Evolutionary conservation across 2,113 vertebrate genomes (phyloP).

Genomic region (Epinephelus moara): DNA sequence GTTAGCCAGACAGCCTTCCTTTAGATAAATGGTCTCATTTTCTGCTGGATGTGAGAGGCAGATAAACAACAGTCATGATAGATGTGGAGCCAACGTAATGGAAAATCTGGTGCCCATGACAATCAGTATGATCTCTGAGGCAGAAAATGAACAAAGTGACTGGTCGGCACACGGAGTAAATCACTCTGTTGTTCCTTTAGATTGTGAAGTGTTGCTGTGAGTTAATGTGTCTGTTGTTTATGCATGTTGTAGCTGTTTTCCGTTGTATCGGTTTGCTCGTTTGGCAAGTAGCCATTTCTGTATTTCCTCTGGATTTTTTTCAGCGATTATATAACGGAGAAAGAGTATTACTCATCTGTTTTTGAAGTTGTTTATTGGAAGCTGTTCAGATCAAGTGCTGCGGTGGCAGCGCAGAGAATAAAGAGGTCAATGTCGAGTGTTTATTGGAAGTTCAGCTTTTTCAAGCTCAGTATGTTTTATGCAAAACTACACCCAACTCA

Average conservation of each 20-base stretch:
- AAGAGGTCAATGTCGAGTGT: neutral
- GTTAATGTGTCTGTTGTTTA: slow-evolving; percentile 5
- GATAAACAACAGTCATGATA: slow-evolving; percentile 75
- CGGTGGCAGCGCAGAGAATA: neutral
- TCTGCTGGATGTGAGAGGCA: slow-evolving; percentile 57
- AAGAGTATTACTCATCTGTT: slow-evolving; percentile 33
- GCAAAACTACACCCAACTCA: neutral
- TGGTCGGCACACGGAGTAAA: slow-evolving; percentile 54
- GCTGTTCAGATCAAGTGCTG: slow-evolving; percentile 25
- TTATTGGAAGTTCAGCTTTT: neutral
- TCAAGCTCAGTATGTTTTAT: neutral
- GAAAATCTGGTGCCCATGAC: slow-evolving; percentile 74
- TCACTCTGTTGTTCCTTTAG: slow-evolving; percentile 39
- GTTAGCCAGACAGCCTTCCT: slow-evolving; percentile 43
- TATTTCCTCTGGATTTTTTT: slow-evolving; percentile 8
- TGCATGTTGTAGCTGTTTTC: slow-evolving; percentile 6
- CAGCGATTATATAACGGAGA: slow-evolving; percentile 16
- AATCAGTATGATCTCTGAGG: slow-evolving; percentile 73
- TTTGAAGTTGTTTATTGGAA: slow-evolving; percentile 30
- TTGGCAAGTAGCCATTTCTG: slow-evolving; percentile 14
- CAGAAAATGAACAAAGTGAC: slow-evolving; percentile 79
- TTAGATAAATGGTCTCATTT: slow-evolving; percentile 78
- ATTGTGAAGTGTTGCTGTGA: slow-evolving; percentile 12
- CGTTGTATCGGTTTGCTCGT: neutral
- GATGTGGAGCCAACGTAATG: slow-evolving; percentile 72